phyloP scores from a whole-genome alignment of 2,888 invertebrate genomes.

The Euclidia mi region DNA sequence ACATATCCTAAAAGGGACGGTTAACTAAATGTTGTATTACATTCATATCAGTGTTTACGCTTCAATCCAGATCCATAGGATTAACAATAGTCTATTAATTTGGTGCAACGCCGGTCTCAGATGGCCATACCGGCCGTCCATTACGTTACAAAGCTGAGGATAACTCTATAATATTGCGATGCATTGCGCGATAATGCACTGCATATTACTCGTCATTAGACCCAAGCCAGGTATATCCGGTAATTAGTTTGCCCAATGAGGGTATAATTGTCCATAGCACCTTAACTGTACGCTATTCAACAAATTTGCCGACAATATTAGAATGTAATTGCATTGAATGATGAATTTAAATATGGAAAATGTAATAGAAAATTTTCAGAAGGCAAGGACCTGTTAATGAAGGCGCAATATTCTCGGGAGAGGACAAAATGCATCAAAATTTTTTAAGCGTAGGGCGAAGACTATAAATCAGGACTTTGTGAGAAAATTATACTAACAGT shows the following conservation, averaged over 20 bases:
- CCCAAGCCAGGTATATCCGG: slow-evolving; percentile 68
- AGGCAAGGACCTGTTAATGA: slow-evolving; percentile 18
- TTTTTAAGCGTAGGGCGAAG: slow-evolving; percentile 19
- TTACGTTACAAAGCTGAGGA: slow-evolving; percentile 84
- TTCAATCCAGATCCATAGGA: slow-evolving; percentile 55
- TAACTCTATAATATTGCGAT: slow-evolving; percentile 81
- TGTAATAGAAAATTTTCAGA: slow-evolving; percentile 9
- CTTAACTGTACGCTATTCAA: slow-evolving; percentile 40
- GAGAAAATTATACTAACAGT: slow-evolving; percentile 17
- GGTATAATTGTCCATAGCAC: slow-evolving; percentile 44
- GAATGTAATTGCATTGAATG: not conserved
- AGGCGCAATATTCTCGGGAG: slow-evolving; percentile 19
- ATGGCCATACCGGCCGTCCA: slow-evolving; percentile 80
- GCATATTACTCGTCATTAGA: slow-evolving; percentile 85
- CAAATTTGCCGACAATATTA: slow-evolving; percentile 26
- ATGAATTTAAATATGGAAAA: slow-evolving; percentile 12
- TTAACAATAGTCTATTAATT: slow-evolving; percentile 73
- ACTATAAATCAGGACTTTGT: slow-evolving; percentile 19
- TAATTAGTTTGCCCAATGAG: slow-evolving; percentile 70
- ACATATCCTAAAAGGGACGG: slow-evolving; percentile 26
- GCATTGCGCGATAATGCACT: slow-evolving; percentile 78
- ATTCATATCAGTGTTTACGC: slow-evolving; percentile 40
- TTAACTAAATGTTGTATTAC: slow-evolving; percentile 23
- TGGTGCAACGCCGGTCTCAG: slow-evolving; percentile 78
- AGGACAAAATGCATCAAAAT: slow-evolving; percentile 20